Conservation (phyloP, 37 sponge, comb jelly and placozoan genomes). For the Dysidea cf. avara region DNA sequence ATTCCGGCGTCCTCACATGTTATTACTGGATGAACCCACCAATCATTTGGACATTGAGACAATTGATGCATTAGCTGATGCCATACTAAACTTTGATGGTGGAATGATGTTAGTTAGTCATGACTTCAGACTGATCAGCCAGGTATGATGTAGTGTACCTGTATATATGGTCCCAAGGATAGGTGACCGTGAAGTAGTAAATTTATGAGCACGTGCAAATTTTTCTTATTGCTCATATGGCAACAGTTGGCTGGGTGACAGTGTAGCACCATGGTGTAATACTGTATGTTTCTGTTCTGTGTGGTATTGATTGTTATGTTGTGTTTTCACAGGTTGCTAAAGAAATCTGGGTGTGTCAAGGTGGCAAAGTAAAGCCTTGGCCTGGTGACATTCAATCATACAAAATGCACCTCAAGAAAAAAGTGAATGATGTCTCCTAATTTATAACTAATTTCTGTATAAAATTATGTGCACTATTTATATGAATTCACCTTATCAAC, state of each 20-base stretch:
- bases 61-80: conserved; percentile 90
- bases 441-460: too few species aligned
- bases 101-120: conserved; percentile 94
- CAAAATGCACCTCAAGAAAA: conserved; percentile 74
- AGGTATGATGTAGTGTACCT: conserved; percentile 75
- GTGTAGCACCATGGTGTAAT: background rate
- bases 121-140: conserved; percentile 95
- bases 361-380: conserved; percentile 74
- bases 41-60: conserved; percentile 97
- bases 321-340: conserved; percentile 64
- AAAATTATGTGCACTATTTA: too few species aligned
- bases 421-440: too few species aligned
- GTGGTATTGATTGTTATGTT: background rate
- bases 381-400: conserved; percentile 81
- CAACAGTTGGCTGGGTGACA: background rate
- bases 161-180: background rate
- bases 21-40: conserved; percentile 94
- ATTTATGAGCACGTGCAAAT: too few species aligned
- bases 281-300: too few species aligned
- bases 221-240: background rate
- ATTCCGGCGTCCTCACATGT: conserved; percentile 79
- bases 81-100: conserved; percentile 84
- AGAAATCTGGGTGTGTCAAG: conserved; percentile 96
- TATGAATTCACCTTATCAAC: too few species aligned
- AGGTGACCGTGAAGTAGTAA: background rate